Conservation (phyloP, 2,888 invertebrate genomes). For the Hedychridium roseum region DNA sequence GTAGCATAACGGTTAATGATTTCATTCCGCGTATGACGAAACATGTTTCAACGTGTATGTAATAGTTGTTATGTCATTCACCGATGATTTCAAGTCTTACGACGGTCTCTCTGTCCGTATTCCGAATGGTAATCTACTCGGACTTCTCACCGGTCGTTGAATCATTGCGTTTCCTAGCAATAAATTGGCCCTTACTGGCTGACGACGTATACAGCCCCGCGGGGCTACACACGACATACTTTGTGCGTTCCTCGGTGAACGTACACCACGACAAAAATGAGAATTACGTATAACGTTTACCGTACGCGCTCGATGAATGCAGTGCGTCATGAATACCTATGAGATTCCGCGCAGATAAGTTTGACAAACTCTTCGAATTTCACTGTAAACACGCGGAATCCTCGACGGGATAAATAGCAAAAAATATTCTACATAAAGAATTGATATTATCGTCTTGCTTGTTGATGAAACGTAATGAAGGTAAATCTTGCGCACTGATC, state of each 20-base stretch:
- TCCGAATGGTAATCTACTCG: conserved; percentile 39
- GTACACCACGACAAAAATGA: conserved; percentile 22
- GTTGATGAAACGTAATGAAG: too few species aligned
- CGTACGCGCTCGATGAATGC: conserved; percentile 8
- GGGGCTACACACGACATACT: neutral
- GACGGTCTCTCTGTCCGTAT: too few species aligned
- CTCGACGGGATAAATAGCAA: too few species aligned
- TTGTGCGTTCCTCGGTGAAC: neutral
- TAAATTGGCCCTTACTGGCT: conserved; percentile 29
- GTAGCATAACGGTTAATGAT: too few species aligned
- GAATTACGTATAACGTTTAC: conserved; percentile 8
- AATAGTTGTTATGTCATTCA: too few species aligned
- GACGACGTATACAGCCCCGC: conserved; percentile 20
- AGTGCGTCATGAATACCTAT: conserved; percentile 23
- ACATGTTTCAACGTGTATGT: too few species aligned
- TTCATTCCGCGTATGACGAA: neutral
- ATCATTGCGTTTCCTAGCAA: conserved; percentile 35
- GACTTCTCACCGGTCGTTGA: conserved; percentile 32
- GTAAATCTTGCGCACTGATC: too few species aligned
- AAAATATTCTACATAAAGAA: too few species aligned
- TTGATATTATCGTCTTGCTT: too few species aligned
- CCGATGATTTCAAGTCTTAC: too few species aligned
- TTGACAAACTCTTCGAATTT: conserved; percentile 10
- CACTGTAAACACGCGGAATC: too few species aligned
- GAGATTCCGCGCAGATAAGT: conserved; percentile 21